These are phyloP conservation scores for Odontamblyopus lacepedii DNA, from an alignment of 2,797 vertebrate species.

Conservation along the genomic window DNA sequence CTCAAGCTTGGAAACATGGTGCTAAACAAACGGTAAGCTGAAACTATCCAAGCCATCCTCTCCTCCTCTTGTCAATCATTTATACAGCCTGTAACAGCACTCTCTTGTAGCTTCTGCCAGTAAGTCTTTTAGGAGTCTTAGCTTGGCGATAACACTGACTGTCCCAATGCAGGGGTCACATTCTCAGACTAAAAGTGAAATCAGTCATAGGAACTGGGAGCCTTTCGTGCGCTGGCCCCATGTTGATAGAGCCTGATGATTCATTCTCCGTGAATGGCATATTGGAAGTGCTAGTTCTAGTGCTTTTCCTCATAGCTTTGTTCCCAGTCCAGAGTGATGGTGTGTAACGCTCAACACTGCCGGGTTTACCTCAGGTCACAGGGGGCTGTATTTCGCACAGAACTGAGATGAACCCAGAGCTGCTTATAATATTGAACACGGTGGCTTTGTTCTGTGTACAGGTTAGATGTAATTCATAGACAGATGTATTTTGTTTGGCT, in stretches of 20 bases:
- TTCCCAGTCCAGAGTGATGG: conserved; percentile 1
- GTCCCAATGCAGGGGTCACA: conserved; percentile 44
- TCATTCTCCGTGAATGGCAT: conserved; percentile 46
- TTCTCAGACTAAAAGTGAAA: conserved; percentile 52
- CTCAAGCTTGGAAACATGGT: conserved; percentile 99
- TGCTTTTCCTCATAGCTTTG: conserved; percentile 28
- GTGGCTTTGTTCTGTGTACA: conserved; percentile 7
- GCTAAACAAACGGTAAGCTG: conserved; percentile 95
- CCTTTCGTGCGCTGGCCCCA: conserved; percentile 26
- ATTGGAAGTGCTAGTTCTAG: conserved; percentile 29
- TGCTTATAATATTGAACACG: neutral
- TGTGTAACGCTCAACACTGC: neutral
- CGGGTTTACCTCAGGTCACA: conserved; percentile 33
- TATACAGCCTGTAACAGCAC: conserved; percentile 12
- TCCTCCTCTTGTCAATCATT: conserved; percentile 15
- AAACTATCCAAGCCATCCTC: conserved; percentile 2
- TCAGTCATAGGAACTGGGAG: conserved; percentile 33
- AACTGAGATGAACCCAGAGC: conserved; percentile 29
- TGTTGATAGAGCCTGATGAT: conserved; percentile 53
- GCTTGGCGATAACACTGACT: conserved; percentile 25
- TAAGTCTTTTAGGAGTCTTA: conserved; percentile 28
- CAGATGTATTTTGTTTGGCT: neutral
- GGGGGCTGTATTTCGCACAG: conserved; percentile 25
- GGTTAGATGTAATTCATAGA: neutral
- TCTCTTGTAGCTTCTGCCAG: conserved; percentile 28